These are phyloP conservation scores for Dendrolimus houi DNA, from an alignment of 2,888 invertebrate species.

Conservation along the genomic window DNA sequence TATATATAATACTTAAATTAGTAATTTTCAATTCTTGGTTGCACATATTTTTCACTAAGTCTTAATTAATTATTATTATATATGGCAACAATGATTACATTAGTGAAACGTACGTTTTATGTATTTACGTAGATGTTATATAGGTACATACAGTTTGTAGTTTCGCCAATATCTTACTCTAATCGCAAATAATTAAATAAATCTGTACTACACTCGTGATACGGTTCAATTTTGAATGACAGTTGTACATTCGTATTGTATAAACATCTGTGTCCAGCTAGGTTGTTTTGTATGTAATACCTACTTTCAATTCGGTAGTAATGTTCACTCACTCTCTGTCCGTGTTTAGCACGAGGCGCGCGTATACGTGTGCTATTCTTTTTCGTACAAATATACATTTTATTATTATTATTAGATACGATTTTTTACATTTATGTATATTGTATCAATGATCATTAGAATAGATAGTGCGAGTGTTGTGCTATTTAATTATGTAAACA, in stretches of 20 bases:
- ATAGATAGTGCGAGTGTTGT: conserved; percentile 30
- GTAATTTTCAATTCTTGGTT: no score
- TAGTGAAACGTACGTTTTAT: no score
- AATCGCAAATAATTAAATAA: conserved; percentile 7
- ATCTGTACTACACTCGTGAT: conserved; percentile 2
- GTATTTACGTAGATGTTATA: not conserved
- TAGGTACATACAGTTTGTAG: not conserved
- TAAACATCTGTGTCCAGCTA: conserved; percentile 35
- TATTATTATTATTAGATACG: conserved; percentile 9
- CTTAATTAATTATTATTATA: no score
- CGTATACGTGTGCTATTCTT: conserved; percentile 28
- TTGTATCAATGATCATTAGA: conserved; percentile 16
- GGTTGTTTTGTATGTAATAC: conserved; percentile 41
- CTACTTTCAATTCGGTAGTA: conserved; percentile 48
- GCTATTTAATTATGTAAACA: conserved; percentile 38
- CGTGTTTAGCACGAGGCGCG: conserved; percentile 41
- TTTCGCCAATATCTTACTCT: conserved; percentile 7
- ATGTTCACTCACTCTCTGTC: conserved; percentile 50
- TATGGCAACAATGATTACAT: no score
- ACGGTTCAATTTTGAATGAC: conserved; percentile 1
- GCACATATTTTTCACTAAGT: no score
- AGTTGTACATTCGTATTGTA: conserved; percentile 5
- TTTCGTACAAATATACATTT: conserved; percentile 22
- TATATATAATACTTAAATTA: no score
- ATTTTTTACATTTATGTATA: conserved; percentile 17